These are phyloP conservation scores for Psophia crepitans DNA, from an alignment of 2,113 vertebrate genomes.

Conservation along the genomic window DNA sequence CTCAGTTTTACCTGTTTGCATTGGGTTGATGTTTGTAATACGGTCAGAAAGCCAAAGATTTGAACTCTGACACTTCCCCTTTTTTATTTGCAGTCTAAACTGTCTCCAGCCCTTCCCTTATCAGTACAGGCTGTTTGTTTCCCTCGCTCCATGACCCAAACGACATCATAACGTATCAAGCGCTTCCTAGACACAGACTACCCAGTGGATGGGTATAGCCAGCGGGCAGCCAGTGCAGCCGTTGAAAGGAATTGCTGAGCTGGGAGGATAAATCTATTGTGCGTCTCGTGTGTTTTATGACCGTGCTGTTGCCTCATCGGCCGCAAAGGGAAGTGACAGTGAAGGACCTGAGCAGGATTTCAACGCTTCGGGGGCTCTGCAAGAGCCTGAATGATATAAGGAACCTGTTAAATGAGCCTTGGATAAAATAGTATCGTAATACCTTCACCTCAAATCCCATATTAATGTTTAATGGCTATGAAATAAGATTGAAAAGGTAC, in stretches of 20 bases:
- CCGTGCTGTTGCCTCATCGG: neutral
- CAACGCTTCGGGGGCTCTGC: neutral
- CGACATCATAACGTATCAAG: neutral
- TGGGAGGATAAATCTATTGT: constrained; percentile 19
- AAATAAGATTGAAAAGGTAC: neutral
- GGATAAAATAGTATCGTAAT: fast-evolving
- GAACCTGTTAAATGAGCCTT: neutral
- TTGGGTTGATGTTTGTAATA: fast-evolving
- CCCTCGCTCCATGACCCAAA: neutral
- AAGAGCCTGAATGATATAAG: neutral
- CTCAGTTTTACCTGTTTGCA: neutral
- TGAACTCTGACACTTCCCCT: neutral
- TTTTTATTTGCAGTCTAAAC: neutral
- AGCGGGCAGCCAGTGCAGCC: neutral
- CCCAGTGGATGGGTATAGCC: neutral
- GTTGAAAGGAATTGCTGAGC: constrained; percentile 33
- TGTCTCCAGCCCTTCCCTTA: neutral
- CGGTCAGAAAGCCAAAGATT: neutral
- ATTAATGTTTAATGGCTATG: fast-evolving
- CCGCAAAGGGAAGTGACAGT: neutral
- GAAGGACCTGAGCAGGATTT: neutral
- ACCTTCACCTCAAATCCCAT: neutral
- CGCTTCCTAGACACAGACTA: neutral
- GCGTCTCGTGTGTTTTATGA: neutral
- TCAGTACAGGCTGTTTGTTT: neutral